A percentile compares a stretch with the other conserved stretches of the same genome.
Evolutionary conservation across 2,888 invertebrate species (phyloP).

Genomic region (Standfussiana lucernea): DNA sequence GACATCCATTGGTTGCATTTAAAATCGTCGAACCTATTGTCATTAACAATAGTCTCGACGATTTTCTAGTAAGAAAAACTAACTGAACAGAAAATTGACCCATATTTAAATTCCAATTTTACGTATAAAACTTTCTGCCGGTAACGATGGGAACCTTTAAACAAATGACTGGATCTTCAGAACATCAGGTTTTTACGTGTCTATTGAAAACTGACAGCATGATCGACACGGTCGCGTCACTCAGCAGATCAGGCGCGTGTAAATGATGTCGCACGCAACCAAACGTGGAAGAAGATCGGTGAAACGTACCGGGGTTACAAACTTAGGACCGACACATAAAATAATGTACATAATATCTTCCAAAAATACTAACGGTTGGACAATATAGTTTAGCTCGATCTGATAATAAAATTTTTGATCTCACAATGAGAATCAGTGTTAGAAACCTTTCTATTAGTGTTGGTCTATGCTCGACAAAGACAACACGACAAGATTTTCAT

Average conservation of each 20-base stretch:
- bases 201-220: slow-evolving; percentile 45
- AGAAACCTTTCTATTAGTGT: neutral
- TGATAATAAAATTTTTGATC: neutral
- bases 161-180: slow-evolving; percentile 24
- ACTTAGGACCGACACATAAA: neutral
- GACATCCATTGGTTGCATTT: neutral
- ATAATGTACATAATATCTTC: neutral
- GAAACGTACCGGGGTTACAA: neutral
- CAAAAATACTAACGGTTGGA: neutral
- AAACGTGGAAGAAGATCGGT: neutral
- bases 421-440: neutral
- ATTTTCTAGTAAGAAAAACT: neutral
- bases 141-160: slow-evolving; percentile 31
- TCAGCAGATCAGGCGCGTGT: slow-evolving; percentile 72
- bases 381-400: neutral
- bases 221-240: slow-evolving; percentile 23
- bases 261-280: slow-evolving; percentile 72
- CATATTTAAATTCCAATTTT: neutral
- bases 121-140: slow-evolving; percentile 2
- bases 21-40: too few species aligned
- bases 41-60: neutral
- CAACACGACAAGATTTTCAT: neutral
- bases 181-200: slow-evolving; percentile 38
- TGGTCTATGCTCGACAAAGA: neutral
- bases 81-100: neutral